Base-by-base conservation (phyloP, 2,797 vertebrate genomes). In the Hemibagrus guttatus region DNA sequence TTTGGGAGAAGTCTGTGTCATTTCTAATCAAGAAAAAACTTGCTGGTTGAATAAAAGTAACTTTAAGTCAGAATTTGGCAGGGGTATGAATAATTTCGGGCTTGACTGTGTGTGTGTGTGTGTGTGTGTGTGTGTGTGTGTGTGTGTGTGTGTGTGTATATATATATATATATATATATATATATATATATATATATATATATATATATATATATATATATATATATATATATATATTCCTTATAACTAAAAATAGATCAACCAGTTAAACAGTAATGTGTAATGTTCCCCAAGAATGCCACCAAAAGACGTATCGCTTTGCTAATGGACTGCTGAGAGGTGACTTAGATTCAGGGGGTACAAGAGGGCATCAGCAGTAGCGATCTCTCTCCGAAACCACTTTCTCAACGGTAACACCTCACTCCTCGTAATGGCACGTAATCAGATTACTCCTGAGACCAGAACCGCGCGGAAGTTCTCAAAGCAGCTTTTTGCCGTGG, bases 381-480 rank as follows among this genome's bases (percentile, higher is more conserved):
- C 8, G 61, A 88, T 87, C 87, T 81, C 19, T 23, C 86, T 85
- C 79, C 49, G 63, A 85, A 88, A 90, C 89, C 88, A 52, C 86
- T 54, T 84, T 82, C 74, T 87, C 84, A 91, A 91, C 90, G 89
- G 90, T 86, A 91, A 85, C 75, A 83, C 89, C 85, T 85, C 76
- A 84, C 61, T 72, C 84, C 71, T 49, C 31, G 9, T 85, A 85
- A 87, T 87, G 59, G 85, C 61, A 79, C 42, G 16, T 87, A 75
- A 94, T 94, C 92, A 92, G 93, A 93, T 94, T 88, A 92, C 93
- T 93, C 93, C 93, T 96, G 95, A 95, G 95, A 96, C 93, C 93
- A 93, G 87, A 92, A 84, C 78, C 1, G 31, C 76, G 87, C 89
- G 85, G 91, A 91, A 92, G 92, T 95, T 96, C 95, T 95, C 95